Evolutionary conservation across 2,888 invertebrate genomes (phyloP), one percentile per base, ranked within the genome.

Genomic region (Petrolisthes cinctipes): DNA sequence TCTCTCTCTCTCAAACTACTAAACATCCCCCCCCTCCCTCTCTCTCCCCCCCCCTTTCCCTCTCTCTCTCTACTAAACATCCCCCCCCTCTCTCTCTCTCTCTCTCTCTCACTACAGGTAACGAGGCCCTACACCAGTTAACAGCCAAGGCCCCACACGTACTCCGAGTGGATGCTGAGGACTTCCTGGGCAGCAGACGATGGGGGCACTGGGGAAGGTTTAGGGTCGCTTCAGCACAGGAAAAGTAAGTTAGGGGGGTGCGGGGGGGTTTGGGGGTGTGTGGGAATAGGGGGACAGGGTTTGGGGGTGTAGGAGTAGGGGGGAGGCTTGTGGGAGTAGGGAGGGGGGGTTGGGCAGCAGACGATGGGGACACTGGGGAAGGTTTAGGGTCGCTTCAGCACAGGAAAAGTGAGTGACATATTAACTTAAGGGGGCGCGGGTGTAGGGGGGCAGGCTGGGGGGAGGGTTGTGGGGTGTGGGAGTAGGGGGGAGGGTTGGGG

Each of bases 101-200:
- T 79, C n/a, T 54, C 17, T 79, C 54, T 79, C 54, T 54, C 54
- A n/a, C 75, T 75, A 20, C 83, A 86, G 86, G 86, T n/a, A 82
- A 83, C 91, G 93, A 93, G 20, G 87, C 92, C 78, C 91, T 93
- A 4, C 92, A 93, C 91, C 89, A 91, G 20, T 87, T 93, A 57
- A 93, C 93, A 7, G 90, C 92, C 54, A 61, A 68, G 20, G 86
- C 61, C 5, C 66, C 76, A 51, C 86, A 86, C n/a, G 68, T 86
- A 4, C 79, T 86, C 0, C n/a, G 86, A 17, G 86, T 86, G 0
- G 86, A 86, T 17, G 86, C 86, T 0, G 86, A 86, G 78, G 86
- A 86, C 83, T 86, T 83, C 56, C n/a, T 79, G 20, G 78, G 71
- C 17, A 83, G 78, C 20, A 23, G 37, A 0, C 66, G 86, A 5